Conservation (phyloP, 2,797 vertebrate species). For the Pristis pectinata region DNA sequence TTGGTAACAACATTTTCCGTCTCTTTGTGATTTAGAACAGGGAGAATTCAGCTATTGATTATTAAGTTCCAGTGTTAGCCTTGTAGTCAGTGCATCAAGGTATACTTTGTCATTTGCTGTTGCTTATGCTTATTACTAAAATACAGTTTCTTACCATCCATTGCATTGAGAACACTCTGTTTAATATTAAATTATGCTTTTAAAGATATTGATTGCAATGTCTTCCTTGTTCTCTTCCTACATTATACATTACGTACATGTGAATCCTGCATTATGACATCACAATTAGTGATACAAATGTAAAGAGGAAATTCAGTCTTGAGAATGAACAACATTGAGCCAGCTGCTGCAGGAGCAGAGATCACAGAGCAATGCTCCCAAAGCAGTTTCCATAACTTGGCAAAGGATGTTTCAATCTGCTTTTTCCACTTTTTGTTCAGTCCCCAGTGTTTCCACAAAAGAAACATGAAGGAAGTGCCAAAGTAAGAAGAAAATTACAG, state of each 20-base stretch:
- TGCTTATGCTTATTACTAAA: background rate
- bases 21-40: background rate
- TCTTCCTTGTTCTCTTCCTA: background rate
- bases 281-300: background rate
- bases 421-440: background rate
- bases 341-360: no score
- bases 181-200: background rate
- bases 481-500: background rate
- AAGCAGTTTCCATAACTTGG: background rate
- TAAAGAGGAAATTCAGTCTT: no score
- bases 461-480: background rate
- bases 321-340: background rate
- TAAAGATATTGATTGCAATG: background rate
- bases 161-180: background rate
- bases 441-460: background rate
- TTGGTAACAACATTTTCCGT: background rate
- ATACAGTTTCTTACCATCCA: background rate
- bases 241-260: background rate
- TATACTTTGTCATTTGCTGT: background rate
- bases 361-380: background rate
- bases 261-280: background rate
- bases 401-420: background rate
- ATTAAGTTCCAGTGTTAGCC: background rate
- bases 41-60: background rate
- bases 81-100: slow-evolving; percentile 7